These are phyloP conservation scores for Aradus depressus DNA, from an alignment of 2,888 invertebrate genomes.

Conservation along the genomic window DNA sequence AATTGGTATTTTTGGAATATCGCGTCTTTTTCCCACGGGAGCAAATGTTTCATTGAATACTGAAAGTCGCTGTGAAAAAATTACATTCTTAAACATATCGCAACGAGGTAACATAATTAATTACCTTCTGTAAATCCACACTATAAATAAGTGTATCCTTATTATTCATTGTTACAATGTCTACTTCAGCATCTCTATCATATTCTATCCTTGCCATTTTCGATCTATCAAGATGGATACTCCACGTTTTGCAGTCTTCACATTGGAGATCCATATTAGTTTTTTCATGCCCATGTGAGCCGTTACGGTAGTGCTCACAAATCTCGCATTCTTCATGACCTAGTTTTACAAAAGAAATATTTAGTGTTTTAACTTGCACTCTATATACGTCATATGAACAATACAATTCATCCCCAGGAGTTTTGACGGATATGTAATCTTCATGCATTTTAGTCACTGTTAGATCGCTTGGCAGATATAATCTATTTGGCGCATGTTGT, in stretches of 20 bases:
- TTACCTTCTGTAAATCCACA: conserved; percentile 19
- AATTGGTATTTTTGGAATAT: conserved; percentile 8
- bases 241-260: conserved; percentile 6
- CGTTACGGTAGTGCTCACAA: conserved; percentile 22
- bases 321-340: conserved; percentile 28
- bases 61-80: conserved; percentile 21
- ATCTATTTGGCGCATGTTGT: conserved; percentile 24
- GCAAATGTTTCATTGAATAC: conserved; percentile 27
- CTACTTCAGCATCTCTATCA: conserved; percentile 8
- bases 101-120: conserved; percentile 24
- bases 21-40: conserved; percentile 19
- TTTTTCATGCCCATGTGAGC: conserved; percentile 13
- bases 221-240: conserved; percentile 6
- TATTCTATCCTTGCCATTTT: conserved; percentile 1
- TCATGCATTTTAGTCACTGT: conserved; percentile 18
- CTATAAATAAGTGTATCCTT: conserved; percentile 17
- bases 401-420: conserved; percentile 18
- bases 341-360: conserved; percentile 28
- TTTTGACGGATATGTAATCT: conserved; percentile 20
- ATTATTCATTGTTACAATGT: too few species aligned
- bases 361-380: conserved; percentile 17
- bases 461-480: conserved; percentile 26
- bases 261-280: conserved; percentile 8
- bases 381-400: conserved; percentile 23
- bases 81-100: conserved; percentile 22